These are phyloP conservation scores for Sebastes goodei DNA, from an alignment of 2,797 vertebrate species.

Conservation along the genomic window DNA sequence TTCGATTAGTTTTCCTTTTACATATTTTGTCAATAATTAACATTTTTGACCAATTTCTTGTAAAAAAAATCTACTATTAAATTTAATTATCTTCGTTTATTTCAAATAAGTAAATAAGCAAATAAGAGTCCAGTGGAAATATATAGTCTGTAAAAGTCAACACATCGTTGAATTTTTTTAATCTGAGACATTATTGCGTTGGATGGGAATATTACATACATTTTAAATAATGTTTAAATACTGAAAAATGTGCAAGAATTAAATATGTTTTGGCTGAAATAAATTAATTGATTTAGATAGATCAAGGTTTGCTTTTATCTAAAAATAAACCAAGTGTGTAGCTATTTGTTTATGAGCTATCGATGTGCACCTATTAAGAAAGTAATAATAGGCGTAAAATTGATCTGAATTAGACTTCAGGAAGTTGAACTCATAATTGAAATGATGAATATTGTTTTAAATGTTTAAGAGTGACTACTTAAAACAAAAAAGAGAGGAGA, in stretches of 20 bases:
- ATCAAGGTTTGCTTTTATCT: neutral
- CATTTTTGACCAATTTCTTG: neutral
- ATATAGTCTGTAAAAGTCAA: neutral
- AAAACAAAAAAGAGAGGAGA: conserved; percentile 5
- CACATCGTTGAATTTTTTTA: neutral
- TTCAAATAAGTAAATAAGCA: neutral
- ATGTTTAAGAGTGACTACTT: neutral
- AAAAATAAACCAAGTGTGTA: neutral
- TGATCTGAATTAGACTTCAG: neutral
- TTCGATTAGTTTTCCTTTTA: neutral
- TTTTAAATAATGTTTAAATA: neutral
- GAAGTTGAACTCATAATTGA: neutral
- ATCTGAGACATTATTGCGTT: neutral
- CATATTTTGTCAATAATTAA: neutral
- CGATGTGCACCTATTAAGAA: neutral
- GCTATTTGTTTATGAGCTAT: neutral
- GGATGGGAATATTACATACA: neutral
- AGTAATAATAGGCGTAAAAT: neutral
- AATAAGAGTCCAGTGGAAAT: neutral
- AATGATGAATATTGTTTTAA: neutral
- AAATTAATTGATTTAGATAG: neutral
- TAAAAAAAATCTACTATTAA: neutral
- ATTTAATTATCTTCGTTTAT: neutral
- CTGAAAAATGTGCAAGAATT: neutral
- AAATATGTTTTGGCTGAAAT: neutral